Conservation (phyloP, 2,797 vertebrate species). For the Iguana delicatissima region DNA sequence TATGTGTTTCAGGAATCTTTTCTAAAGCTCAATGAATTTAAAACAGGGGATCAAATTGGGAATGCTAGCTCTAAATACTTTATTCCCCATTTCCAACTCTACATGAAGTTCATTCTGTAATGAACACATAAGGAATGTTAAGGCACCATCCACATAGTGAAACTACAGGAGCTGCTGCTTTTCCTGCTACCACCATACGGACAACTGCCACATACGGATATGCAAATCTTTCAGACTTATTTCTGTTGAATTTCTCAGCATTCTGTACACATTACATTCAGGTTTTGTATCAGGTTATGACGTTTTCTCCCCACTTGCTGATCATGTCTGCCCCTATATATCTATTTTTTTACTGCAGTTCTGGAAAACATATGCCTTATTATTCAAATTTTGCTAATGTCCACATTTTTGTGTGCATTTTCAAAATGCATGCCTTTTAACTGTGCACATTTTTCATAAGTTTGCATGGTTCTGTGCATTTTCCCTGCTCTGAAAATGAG, state of each 20-base stretch:
- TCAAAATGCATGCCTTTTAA: neutral
- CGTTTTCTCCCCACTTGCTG: neutral
- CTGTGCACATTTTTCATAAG: too few relatives aligned
- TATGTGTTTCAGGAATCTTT: neutral
- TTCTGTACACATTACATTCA: neutral
- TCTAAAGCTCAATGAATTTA: neutral
- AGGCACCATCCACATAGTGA: neutral
- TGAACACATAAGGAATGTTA: neutral
- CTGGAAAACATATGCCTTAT: neutral
- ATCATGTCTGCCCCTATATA: neutral
- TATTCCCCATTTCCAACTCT: neutral
- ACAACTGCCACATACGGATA: neutral
- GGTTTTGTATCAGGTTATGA: neutral
- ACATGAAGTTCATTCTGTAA: neutral
- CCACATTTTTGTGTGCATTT: neutral
- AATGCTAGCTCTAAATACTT: neutral
- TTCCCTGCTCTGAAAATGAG: too few relatives aligned
- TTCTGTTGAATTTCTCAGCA: neutral
- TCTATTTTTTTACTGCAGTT: neutral
- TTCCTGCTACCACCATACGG: neutral
- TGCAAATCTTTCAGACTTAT: neutral
- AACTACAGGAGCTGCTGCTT: neutral
- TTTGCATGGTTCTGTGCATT: neutral
- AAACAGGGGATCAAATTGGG: neutral
- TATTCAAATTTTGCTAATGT: neutral